Base-by-base conservation (phyloP, 1,140 invertebrate species). In the Sycophaga agraensis region DNA sequence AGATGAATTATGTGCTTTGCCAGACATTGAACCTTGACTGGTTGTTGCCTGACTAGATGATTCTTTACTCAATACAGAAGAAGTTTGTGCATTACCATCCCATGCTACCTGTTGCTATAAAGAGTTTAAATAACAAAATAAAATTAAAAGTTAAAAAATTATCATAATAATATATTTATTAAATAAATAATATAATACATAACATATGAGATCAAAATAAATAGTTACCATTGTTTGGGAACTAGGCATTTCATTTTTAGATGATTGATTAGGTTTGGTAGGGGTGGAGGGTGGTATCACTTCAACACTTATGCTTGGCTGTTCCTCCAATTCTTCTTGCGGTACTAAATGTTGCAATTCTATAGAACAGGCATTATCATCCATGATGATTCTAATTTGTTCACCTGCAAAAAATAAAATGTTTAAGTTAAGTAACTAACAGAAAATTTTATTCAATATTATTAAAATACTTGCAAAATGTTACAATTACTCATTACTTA, bases 341-440 rank as follows among this genome's bases (percentile, higher is more conserved):
- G 76, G 76, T 9, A 80, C 78, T n/a, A 80, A 55, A 46, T 79
- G 78, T 37, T 79, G 77, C 12, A 80, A 43, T 62, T 80, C 77
- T 16, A 73, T 70, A 31, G 70, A 74, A 21, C 68, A 68, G 37
- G 75, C 71, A 28, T 62, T 65, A 54, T 79, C 78, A 34, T 68
- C 73, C 77, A 79, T 79, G n/a, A 56, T 59, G 48, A 7, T 35
- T 17, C n/a, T 43, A 60, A 1, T 40, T 28, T 21, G 22, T 17
- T 4, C 26, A 48, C 4, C 19, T 51, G n/a, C 14, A 49, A 12
- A 34, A 49, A 26, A 46, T 46, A 19, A 14, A 3, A 46, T 26
- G 35, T 11, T 35, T 28, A 17, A 35, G 4, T 3, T 19, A 28
- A 16, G n/a, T 48, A 48, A 48, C 4, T 31, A 31, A 6, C 11